Evolutionary conservation across 2,888 invertebrate genomes (phyloP).

Genomic region (Pollenia amentaria): DNA sequence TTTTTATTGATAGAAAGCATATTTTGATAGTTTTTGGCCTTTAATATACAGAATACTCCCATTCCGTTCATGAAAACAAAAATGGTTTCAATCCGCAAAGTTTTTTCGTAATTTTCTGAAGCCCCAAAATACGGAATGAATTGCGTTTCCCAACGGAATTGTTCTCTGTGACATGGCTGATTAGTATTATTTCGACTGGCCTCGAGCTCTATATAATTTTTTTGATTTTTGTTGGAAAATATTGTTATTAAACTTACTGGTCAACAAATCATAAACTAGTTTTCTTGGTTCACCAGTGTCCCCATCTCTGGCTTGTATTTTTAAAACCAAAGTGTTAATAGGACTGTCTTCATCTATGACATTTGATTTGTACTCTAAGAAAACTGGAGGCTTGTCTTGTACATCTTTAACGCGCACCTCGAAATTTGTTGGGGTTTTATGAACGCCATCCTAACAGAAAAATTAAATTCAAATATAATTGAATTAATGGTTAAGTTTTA

Average conservation of each 20-base stretch:
- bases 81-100: no score
- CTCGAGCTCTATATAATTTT: background rate
- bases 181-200: no score
- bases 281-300: slow-evolving; percentile 93
- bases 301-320: slow-evolving; percentile 92
- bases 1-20: no score
- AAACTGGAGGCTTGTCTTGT: slow-evolving; percentile 94
- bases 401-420: slow-evolving; percentile 93
- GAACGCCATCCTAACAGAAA: slow-evolving; percentile 89
- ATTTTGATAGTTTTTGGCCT: no score
- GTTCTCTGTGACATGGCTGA: no score
- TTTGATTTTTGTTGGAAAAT: slow-evolving; percentile 13
- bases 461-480: background rate
- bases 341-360: slow-evolving; percentile 93
- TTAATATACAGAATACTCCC: no score
- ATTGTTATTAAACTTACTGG: slow-evolving; percentile 87
- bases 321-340: slow-evolving; percentile 92
- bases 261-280: slow-evolving; percentile 91
- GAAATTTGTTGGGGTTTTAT: slow-evolving; percentile 90
- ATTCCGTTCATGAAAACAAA: no score
- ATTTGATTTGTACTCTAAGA: slow-evolving; percentile 91
- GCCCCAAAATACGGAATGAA: no score
- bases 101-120: no score
- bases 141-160: no score
- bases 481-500: background rate